A percentile compares a stretch with the other conserved stretches of the same genome.
phyloP scores from a whole-genome alignment of 2,113 vertebrate species.

The Amblyopsis rosae region DNA sequence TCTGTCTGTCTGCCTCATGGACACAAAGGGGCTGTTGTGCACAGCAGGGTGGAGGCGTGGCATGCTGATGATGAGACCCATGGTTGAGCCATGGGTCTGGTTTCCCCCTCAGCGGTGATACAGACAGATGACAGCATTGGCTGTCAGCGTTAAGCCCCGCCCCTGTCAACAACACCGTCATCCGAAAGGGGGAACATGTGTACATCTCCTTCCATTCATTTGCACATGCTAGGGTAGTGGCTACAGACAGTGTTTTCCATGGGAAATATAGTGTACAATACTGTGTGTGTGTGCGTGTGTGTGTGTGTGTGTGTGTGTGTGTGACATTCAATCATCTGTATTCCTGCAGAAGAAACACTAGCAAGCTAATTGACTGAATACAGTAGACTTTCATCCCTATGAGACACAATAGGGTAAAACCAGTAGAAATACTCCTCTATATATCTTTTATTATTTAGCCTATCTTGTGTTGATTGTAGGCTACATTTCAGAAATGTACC shows the following conservation, averaged over 20 bases:
- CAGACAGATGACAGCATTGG: constrained; percentile 37
- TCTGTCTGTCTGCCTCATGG: constrained; percentile 25
- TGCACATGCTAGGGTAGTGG: constrained; percentile 26
- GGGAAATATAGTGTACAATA: neutral
- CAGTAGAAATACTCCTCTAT: too few species aligned
- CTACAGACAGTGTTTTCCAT: constrained; percentile 6
- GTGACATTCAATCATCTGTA: neutral
- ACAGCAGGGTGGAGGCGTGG: neutral
- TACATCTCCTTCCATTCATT: constrained; percentile 19
- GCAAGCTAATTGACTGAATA: too few species aligned
- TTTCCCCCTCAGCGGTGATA: constrained; percentile 29
- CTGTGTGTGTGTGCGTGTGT: neutral
- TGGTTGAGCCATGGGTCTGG: constrained; percentile 8
- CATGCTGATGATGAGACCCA: constrained; percentile 9
- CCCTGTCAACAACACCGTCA: constrained; percentile 26
- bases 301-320: neutral
- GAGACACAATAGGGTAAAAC: too few species aligned
- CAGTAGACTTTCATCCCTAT: too few species aligned
- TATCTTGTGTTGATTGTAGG: too few species aligned
- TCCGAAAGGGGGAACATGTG: constrained; percentile 39
- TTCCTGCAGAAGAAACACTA: too few species aligned
- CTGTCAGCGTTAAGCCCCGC: constrained; percentile 37
- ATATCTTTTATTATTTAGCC: too few species aligned
- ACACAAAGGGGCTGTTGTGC: constrained; percentile 9
- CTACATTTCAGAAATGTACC: neutral